These are phyloP conservation scores for Pseudolaguvia tuberculata DNA, from an alignment of 2,113 vertebrate species.

Conservation along the genomic window DNA sequence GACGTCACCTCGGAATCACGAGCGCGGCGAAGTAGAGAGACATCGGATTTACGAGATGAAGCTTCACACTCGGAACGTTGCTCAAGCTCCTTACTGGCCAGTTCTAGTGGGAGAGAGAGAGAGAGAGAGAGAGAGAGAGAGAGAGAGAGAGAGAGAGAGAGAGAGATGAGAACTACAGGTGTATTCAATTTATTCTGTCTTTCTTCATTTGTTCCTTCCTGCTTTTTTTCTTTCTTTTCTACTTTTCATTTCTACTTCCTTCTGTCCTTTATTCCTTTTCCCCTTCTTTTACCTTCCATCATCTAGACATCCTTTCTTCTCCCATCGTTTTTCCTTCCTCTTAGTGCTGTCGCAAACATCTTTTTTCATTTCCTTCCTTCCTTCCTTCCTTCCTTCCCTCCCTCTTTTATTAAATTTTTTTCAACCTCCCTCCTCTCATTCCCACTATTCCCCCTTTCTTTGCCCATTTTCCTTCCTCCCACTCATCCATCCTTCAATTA, in stretches of 20 bases:
- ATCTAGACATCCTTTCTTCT: no score
- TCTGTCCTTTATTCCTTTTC: no score
- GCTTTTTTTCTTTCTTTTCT: no score
- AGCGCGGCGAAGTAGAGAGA: constrained; percentile 29
- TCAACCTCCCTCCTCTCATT: background rate
- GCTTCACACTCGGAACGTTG: constrained; percentile 36
- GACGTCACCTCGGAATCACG: constrained; percentile 38
- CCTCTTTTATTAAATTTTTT: no score
- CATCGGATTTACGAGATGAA: constrained; percentile 27
- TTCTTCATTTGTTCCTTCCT: no score
- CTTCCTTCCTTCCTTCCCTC: background rate
- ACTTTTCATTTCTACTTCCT: no score
- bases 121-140: constrained; percentile 13
- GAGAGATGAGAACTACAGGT: background rate
- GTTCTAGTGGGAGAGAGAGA: constrained; percentile 37
- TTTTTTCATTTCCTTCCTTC: no score
- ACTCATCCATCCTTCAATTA: background rate
- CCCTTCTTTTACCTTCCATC: no score
- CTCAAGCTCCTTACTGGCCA: constrained; percentile 49
- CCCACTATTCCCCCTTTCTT: no score
- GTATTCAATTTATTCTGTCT: no score
- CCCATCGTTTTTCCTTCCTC: background rate
- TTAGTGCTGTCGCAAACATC: no score
- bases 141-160: background rate
- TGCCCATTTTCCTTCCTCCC: no score